Conservation (phyloP, 2,113 vertebrate species). For the Martes martes region DNA sequence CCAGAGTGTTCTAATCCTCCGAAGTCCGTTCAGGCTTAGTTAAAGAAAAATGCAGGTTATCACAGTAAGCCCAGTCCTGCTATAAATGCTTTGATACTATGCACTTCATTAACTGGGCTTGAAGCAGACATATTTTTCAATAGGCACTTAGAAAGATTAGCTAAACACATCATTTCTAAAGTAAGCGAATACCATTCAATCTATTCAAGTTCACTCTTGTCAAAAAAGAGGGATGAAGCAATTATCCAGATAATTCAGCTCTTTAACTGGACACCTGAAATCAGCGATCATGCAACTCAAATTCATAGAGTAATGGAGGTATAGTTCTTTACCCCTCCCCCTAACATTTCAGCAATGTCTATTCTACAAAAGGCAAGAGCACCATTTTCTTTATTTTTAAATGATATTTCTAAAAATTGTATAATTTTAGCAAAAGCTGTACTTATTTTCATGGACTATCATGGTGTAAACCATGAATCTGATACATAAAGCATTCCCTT, state of each 20-base stretch:
- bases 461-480: background rate
- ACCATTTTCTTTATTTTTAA: background rate
- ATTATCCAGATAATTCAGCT: background rate
- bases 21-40: background rate
- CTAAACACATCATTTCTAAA: background rate
- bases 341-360: background rate
- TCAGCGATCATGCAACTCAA: background rate
- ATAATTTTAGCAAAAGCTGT: background rate
- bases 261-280: background rate
- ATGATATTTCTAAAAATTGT: background rate
- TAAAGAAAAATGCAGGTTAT: background rate
- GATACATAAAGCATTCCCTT: background rate
- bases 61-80: background rate
- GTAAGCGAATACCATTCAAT: background rate
- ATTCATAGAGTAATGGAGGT: background rate
- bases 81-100: background rate
- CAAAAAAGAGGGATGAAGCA: background rate
- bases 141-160: background rate
- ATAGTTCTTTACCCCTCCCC: background rate
- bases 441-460: background rate
- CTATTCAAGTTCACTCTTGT: background rate
- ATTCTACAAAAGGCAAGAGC: background rate
- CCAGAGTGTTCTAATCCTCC: background rate
- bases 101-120: background rate
- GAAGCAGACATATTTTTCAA: background rate